phyloP scores from a whole-genome alignment of 2,888 invertebrate genomes.

The Oegoconia quadripuncta region DNA sequence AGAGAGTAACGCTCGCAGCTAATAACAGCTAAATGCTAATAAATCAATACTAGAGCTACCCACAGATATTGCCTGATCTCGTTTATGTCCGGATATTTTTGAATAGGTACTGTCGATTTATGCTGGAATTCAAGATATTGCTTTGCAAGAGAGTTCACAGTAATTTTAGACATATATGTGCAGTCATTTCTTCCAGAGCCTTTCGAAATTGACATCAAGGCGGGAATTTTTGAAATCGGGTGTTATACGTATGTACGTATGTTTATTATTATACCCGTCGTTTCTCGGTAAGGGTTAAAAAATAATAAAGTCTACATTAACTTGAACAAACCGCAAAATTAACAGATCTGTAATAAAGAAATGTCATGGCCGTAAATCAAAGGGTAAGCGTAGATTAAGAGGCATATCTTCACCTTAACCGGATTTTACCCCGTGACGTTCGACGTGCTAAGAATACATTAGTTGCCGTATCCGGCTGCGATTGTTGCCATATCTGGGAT shows the following conservation, averaged over 20 bases:
- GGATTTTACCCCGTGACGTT: constrained; percentile 66
- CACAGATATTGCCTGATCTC: no score
- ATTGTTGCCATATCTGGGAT: no score
- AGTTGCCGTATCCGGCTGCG: constrained; percentile 39
- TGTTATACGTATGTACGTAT: no score
- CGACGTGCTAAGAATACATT: constrained; percentile 69
- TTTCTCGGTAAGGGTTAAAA: not conserved
- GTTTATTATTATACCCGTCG: no score
- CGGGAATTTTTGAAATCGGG: no score
- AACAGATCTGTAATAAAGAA: constrained; percentile 31
- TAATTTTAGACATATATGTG: no score
- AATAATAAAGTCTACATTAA: not conserved
- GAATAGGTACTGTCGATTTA: no score
- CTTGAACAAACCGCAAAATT: constrained; percentile 1
- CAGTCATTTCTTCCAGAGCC: no score
- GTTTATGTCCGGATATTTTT: no score
- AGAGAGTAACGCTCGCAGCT: constrained; percentile 33
- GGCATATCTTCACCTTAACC: constrained; percentile 70
- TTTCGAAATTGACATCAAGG: no score
- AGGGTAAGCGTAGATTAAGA: constrained; percentile 57
- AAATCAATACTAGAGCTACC: constrained; percentile 44
- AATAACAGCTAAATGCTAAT: constrained; percentile 49
- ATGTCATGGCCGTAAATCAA: constrained; percentile 62
- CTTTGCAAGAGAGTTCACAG: no score
- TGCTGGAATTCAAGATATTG: no score